Base-by-base conservation (phyloP, 1,140 invertebrate species). In the Doryteuthis pealeii region DNA sequence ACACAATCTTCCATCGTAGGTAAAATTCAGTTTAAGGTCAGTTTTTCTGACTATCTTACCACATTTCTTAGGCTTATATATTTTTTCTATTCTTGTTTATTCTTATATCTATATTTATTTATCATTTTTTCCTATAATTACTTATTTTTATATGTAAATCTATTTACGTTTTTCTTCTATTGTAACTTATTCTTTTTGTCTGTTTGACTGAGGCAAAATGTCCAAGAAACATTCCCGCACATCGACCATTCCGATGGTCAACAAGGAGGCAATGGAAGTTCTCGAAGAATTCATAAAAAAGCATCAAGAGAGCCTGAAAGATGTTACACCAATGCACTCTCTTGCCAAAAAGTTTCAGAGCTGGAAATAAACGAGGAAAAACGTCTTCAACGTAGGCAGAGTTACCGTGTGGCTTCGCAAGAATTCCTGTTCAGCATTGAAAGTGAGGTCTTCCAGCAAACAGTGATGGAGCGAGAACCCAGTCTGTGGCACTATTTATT, bases 171-270 rank as follows among this genome's bases (percentile, higher is more conserved):
- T n/a, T n/a, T n/a, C n/a, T n/a, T n/a, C n/a, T n/a, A n/a, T n/a
- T n/a, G n/a, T n/a, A n/a, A n/a, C n/a, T n/a, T n/a, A n/a, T n/a
- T n/a, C n/a, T n/a, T n/a, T 62, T 62, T 62, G 10, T 28, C 6
- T 62, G 5, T 62, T 62, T 28, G 10, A 62, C 18, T 14, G 54
- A 5, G 6, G 5, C 18, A 62, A 62, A 18, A 62, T 62, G 54
- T 22, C 26, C 6, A 28, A 28, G 54, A 62, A 62, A 62, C 18
- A 28, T 22, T 5, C 10, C 18, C 18, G 54, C 22, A 22, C 6
- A 18, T 62, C 54, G 26, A 62, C 54, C 54, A 62, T 62, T 62
- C 54, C 54, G 6, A 62, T 62, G 54, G 54, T 62, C 26, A 62
- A 62, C 18, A 22, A 22, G 26, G 54, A 62, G 1, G 54, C 54